A percentile compares a stretch with the other conserved stretches of the same genome.
Evolutionary conservation across 2,113 vertebrate species (phyloP).

Genomic region (Myotis yumanensis): DNA sequence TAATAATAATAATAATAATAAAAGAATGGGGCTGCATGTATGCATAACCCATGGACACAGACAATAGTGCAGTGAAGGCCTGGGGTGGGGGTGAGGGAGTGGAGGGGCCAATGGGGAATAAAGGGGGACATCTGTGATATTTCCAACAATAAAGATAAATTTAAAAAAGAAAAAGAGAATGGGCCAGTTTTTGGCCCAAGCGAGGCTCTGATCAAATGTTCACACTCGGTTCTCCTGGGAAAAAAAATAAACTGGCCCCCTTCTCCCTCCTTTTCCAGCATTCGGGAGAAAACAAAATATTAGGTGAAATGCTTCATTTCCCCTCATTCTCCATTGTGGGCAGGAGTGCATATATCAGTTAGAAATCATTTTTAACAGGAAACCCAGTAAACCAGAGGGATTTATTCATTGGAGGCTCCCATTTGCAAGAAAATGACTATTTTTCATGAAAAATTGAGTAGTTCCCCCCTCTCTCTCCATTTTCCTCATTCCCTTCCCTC

Average conservation of each 20-base stretch:
- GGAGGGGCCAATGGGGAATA: too few relatives aligned
- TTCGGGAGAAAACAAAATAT: not conserved
- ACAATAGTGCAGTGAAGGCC: too few relatives aligned
- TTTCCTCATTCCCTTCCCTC: not conserved
- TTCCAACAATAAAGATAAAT: too few relatives aligned
- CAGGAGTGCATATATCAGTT: not conserved
- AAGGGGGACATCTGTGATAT: too few relatives aligned
- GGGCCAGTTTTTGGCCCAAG: not conserved
- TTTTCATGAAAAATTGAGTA: not conserved
- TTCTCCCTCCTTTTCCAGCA: not conserved
- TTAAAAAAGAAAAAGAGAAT: not conserved
- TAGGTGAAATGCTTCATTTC: not conserved
- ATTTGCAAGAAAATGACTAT: not conserved
- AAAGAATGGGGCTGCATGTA: too few relatives aligned
- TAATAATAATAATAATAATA: too few relatives aligned
- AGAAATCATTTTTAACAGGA: slow-evolving; percentile 42
- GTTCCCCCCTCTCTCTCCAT: not conserved
- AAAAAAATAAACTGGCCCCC: not conserved
- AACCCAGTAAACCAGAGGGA: not conserved
- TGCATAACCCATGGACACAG: too few relatives aligned
- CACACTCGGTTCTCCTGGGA: not conserved
- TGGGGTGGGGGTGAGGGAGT: too few relatives aligned
- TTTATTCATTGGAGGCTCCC: not conserved
- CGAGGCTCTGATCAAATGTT: not conserved
- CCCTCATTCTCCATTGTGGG: not conserved